A percentile compares a stretch with the other conserved stretches of the same genome.
phyloP scores from a whole-genome alignment of 2,797 vertebrate species.

The Cephalopachus bancanus region DNA sequence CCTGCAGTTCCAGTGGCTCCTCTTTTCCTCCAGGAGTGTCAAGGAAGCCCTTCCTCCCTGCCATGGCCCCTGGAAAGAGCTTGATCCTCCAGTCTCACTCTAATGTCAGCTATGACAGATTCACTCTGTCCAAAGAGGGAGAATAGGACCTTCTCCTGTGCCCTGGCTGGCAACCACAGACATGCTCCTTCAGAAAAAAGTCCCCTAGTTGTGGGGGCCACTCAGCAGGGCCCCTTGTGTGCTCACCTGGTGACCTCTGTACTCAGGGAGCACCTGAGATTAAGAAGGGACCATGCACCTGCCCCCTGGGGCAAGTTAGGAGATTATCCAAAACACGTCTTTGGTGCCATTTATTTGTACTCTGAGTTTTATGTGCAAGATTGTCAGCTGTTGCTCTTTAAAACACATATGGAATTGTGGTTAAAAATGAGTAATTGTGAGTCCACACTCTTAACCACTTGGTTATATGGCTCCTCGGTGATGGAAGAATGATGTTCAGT shows the following conservation, averaged over 20 bases:
- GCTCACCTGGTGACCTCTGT: background rate
- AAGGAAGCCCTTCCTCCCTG: background rate
- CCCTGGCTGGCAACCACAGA: background rate
- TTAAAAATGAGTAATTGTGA: too few relatives aligned
- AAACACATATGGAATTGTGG: too few relatives aligned
- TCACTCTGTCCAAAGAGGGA: accelerated
- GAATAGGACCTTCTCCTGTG: accelerated
- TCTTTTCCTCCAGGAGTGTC: background rate
- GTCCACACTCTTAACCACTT: too few relatives aligned
- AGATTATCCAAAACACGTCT: background rate
- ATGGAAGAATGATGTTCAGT: too few relatives aligned
- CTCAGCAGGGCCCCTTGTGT: background rate
- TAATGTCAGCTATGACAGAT: background rate
- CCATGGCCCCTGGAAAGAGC: accelerated
- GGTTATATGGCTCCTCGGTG: too few relatives aligned
- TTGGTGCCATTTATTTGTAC: too few relatives aligned
- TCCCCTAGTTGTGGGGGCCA: background rate
- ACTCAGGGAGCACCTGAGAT: background rate
- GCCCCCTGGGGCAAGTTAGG: too few relatives aligned
- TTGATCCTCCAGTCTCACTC: background rate
- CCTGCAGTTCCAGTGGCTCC: background rate
- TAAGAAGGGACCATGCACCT: accelerated
- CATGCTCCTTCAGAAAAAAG: background rate
- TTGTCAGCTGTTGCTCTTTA: too few relatives aligned
- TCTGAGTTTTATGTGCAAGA: too few relatives aligned